These are phyloP conservation scores for Delichon dasypus DNA, from an alignment of 2,797 vertebrate species.

Conservation along the genomic window DNA sequence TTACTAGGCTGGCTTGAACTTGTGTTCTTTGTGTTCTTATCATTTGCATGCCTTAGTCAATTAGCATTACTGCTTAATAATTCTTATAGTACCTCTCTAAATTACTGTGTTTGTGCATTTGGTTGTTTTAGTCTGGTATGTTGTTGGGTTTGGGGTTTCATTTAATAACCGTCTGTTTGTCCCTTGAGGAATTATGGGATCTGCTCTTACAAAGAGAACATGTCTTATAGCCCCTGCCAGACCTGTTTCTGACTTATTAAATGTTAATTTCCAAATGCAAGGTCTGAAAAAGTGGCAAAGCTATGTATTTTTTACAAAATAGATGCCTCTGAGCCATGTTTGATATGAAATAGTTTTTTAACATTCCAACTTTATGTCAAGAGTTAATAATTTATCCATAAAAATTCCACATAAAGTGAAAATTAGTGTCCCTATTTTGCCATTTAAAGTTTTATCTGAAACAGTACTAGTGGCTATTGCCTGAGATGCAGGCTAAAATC, in stretches of 20 bases:
- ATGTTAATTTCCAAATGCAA: not conserved
- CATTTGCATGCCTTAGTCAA: not conserved
- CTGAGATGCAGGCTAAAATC: not conserved
- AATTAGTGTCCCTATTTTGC: not conserved
- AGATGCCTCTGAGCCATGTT: not conserved
- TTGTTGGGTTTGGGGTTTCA: accelerated
- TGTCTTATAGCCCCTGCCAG: not conserved
- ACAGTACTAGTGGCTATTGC: not conserved
- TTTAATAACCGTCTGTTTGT: not conserved
- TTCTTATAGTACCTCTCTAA: not conserved
- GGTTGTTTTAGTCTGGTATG: not conserved
- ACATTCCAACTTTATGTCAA: not conserved
- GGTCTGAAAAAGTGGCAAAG: not conserved
- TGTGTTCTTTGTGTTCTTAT: not conserved
- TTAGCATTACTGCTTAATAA: not conserved
- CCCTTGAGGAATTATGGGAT: not conserved
- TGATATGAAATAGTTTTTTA: not conserved
- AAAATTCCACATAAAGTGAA: not conserved
- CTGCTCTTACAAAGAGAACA: not conserved
- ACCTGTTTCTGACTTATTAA: not conserved
- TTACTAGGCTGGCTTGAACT: not conserved
- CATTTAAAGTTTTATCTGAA: not conserved
- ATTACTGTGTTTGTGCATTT: not conserved
- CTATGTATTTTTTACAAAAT: not conserved
- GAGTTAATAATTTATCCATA: not conserved